phyloP scores from a whole-genome alignment of 1,140 invertebrate species.

The Belonocnema kinseyi region DNA sequence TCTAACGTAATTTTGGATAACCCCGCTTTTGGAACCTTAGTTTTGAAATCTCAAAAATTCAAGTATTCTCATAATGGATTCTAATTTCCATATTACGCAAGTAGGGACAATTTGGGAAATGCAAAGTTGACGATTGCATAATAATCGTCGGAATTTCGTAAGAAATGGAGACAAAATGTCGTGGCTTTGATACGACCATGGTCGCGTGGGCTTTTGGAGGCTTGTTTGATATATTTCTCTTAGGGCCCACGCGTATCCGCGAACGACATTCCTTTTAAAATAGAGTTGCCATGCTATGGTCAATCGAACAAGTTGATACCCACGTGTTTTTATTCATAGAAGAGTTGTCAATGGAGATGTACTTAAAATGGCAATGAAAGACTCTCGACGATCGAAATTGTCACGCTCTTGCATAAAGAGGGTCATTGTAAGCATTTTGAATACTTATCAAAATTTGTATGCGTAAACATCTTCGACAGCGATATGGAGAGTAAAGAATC shows the following conservation, averaged over 20 bases:
- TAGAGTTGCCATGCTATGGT: conserved; percentile 2
- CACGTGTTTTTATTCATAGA: conserved; percentile 3
- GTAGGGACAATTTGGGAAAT: background rate
- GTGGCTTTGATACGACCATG: conserved; percentile 23
- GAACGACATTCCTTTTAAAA: conserved; percentile 22
- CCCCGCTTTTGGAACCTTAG: no score
- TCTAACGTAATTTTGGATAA: no score
- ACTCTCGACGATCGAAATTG: no score
- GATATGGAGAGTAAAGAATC: no score
- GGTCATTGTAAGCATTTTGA: no score
- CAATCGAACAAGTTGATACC: conserved; percentile 30
- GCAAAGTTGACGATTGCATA: conserved; percentile 1
- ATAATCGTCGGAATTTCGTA: conserved; percentile 18
- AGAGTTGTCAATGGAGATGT: background rate
- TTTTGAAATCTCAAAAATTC: no score
- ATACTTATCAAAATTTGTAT: no score
- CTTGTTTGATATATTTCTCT: conserved; percentile 16
- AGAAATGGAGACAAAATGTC: conserved; percentile 25
- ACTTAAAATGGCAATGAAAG: no score
- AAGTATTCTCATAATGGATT: no score
- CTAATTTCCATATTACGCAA: conserved; percentile 15
- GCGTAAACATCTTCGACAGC: no score
- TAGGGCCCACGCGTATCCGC: conserved; percentile 14
- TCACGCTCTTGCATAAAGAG: no score
- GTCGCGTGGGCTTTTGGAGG: conserved; percentile 15